These are phyloP conservation scores for Biston stratarius DNA, from an alignment of 2,888 invertebrate genomes.

Conservation along the genomic window DNA sequence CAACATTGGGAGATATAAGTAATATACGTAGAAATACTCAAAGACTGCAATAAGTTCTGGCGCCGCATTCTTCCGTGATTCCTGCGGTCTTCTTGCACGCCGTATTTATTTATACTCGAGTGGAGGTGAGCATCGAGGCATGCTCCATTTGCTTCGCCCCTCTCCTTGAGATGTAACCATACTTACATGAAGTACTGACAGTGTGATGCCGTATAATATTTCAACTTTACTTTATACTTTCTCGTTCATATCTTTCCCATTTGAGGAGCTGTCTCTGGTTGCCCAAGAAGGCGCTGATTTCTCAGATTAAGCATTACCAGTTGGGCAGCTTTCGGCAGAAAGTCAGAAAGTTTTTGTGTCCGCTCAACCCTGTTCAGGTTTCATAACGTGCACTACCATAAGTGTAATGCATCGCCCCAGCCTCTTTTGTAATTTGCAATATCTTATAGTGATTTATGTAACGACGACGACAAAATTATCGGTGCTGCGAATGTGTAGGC, in stretches of 20 bases:
- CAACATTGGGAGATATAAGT: constrained; percentile 2
- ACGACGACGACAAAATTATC: constrained; percentile 51
- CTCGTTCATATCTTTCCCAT: constrained; percentile 54
- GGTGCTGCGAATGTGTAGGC: constrained; percentile 52
- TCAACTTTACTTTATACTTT: constrained; percentile 60
- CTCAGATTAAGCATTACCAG: constrained; percentile 78
- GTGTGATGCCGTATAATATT: constrained; percentile 48
- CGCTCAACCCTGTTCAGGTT: constrained; percentile 61
- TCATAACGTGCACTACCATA: constrained; percentile 59
- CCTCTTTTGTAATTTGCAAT: constrained; percentile 39
- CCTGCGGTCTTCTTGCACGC: constrained; percentile 73
- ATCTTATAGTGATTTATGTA: constrained; percentile 41
- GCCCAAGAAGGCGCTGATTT: constrained; percentile 75
- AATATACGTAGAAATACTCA: constrained; percentile 9
- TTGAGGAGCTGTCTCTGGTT: constrained; percentile 53
- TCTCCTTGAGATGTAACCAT: constrained; percentile 56
- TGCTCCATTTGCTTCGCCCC: constrained; percentile 72
- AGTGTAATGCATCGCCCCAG: constrained; percentile 37
- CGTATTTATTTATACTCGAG: constrained; percentile 64
- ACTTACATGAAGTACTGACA: constrained; percentile 52
- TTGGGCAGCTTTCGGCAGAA: constrained; percentile 75
- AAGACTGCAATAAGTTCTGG: constrained; percentile 25
- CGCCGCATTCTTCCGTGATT: constrained; percentile 69
- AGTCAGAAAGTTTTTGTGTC: constrained; percentile 65
- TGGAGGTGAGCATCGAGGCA: constrained; percentile 71